These are phyloP conservation scores for Helogale parvula DNA, from an alignment of 2,113 vertebrate genomes.

Conservation along the genomic window DNA sequence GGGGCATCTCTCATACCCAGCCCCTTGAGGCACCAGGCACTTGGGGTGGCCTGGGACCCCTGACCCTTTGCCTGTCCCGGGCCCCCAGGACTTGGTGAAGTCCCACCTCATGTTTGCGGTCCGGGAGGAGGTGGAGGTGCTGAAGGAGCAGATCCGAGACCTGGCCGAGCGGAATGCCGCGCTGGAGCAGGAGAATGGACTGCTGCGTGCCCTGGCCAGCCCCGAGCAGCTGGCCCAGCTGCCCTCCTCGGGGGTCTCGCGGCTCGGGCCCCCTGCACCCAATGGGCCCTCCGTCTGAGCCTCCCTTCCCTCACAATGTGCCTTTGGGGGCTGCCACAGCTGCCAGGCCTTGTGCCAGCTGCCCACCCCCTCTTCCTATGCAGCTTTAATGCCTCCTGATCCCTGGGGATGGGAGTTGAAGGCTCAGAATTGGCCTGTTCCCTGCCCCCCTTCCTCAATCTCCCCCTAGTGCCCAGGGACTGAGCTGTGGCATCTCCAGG, in stretches of 20 bases:
- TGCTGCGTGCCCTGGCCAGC: slow-evolving; percentile 85
- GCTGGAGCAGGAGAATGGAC: slow-evolving; percentile 87
- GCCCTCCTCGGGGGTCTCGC: slow-evolving; percentile 58
- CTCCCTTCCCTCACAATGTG: slow-evolving; percentile 78
- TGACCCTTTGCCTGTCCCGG: not conserved
- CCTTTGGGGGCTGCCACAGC: slow-evolving; percentile 73
- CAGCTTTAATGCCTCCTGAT: slow-evolving; percentile 76
- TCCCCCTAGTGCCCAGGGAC: not conserved
- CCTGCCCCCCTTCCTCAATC: not conserved
- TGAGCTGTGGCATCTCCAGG: not conserved
- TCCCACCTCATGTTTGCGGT: slow-evolving; percentile 90
- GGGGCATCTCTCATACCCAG: not conserved
- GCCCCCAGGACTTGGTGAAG: slow-evolving; percentile 88
- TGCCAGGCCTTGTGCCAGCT: slow-evolving; percentile 46
- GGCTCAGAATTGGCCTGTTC: slow-evolving; percentile 40
- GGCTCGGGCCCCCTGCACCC: slow-evolving; percentile 69
- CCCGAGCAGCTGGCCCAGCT: slow-evolving; percentile 75
- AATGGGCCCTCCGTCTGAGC: slow-evolving; percentile 77
- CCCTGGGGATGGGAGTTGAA: slow-evolving; percentile 39
- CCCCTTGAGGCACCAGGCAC: not conserved
- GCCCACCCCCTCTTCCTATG: slow-evolving; percentile 75
- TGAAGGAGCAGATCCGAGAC: slow-evolving; percentile 88
- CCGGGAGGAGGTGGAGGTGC: slow-evolving; percentile 89
- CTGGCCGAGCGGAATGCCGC: slow-evolving; percentile 85
- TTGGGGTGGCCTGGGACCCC: not conserved